Evolutionary conservation across 2,797 vertebrate genomes (phyloP).

Genomic region (Monodelphis domestica): DNA sequence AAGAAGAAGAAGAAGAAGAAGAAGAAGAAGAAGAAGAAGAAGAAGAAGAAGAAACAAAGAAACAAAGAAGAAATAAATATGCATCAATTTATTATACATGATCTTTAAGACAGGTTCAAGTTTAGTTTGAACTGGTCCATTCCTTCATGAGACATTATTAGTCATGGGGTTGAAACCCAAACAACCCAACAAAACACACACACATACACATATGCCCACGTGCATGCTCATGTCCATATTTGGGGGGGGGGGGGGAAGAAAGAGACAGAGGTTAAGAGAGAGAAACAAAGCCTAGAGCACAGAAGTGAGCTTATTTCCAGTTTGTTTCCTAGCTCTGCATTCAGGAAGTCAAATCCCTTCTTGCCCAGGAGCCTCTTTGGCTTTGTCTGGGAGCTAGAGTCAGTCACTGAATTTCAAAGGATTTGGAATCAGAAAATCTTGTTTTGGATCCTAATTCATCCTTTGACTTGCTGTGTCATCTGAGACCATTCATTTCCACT

Average conservation of each 20-base stretch:
- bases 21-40: no score
- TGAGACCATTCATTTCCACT: neutral
- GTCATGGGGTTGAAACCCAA: neutral
- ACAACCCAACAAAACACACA: no score
- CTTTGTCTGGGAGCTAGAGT: neutral
- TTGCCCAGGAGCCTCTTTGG: neutral
- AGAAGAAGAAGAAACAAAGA: no score
- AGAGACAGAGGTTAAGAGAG: neutral
- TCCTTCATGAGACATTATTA: neutral
- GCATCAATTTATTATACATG: neutral
- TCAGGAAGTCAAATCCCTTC: neutral
- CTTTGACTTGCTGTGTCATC: neutral
- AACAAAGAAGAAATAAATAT: neutral
- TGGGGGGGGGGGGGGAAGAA: no score
- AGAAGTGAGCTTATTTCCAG: neutral
- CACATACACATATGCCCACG: no score
- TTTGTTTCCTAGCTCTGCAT: neutral
- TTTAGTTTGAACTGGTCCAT: neutral
- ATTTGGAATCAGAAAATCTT: neutral
- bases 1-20: no score
- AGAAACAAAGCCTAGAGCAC: neutral
- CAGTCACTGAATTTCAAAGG: neutral
- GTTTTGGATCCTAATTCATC: neutral
- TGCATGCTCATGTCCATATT: no score
- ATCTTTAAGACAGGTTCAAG: neutral